Base-by-base conservation (phyloP, 2,888 invertebrate species). In the Morpho deidamia region DNA sequence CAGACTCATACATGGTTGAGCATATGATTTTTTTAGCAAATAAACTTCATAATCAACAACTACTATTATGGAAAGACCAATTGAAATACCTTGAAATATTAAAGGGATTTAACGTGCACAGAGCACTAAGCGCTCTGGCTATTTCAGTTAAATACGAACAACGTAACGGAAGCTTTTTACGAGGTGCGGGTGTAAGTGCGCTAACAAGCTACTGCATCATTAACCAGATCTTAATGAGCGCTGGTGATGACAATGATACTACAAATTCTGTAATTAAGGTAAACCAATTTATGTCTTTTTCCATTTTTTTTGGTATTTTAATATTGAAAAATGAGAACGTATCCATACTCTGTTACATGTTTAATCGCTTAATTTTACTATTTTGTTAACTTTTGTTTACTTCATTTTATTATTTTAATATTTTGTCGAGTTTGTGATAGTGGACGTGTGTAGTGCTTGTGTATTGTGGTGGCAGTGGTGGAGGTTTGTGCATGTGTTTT, bases 121-220 rank as follows among this genome's bases (percentile, higher is more conserved):
- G 39, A 48, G 33, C 34, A 48, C 33, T 33, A 34, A 48, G 40
- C 47, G 33, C 11, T 33, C 33, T 11, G 33, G 40, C 40, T 33
- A 40, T 40, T 32, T 14, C 40, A 48, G 48, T 48, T 48, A 48
- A 48, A 48, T 41, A 41, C 40, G 33, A 41, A 12, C 40, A 47
- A 40, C 47, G 47, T 32, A 47, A 33, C 47, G 47, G 32, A 47
- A 47, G 39, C 55, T 55, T 68, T 68, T 49, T 69, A 63, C 65
- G 66, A 65, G 67, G 62, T 66, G 71, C 70, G 73, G 71, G 73
- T 54, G 58, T 55, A 74, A 69, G 67, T 65, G 65, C 55, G 66
- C 74, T 79, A 81, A 78, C 78, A 79, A 81, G 77, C 77, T 62
- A 63, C 70, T 71, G 74, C 78, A 76, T 83, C 81, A 82, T 83